Conservation (phyloP, 2,113 vertebrate genomes). For the Dipodomys merriami region DNA sequence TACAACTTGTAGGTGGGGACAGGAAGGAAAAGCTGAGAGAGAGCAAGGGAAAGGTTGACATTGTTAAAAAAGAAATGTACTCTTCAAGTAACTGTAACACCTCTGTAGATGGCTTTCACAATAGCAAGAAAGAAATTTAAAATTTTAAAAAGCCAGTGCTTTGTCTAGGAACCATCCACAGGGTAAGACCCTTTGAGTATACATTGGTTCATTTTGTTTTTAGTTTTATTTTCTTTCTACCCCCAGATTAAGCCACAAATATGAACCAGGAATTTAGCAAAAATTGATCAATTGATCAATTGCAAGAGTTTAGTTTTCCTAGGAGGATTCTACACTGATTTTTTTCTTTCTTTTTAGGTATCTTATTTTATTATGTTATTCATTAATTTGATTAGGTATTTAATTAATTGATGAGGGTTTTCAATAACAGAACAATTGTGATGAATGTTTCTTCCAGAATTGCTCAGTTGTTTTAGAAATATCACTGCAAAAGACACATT, state of each 20-base stretch:
- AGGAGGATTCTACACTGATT: not conserved
- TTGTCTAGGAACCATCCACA: not conserved
- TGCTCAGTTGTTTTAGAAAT: slow-evolving; percentile 1
- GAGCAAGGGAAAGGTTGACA: no score
- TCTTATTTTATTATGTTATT: slow-evolving; percentile 1
- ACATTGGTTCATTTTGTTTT: not conserved
- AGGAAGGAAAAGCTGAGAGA: no score
- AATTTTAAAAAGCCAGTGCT: not conserved
- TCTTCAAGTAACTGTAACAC: no score
- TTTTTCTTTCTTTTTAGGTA: not conserved
- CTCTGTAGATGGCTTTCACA: no score
- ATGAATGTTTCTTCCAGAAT: not conserved
- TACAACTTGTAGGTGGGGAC: no score
- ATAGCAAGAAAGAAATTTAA: no score
- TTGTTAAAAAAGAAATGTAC: no score
- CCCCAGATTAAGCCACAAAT: not conserved
- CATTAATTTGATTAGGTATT: no score
- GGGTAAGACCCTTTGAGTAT: not conserved
- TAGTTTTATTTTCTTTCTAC: not conserved
- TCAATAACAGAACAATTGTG: not conserved
- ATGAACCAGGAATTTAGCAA: not conserved
- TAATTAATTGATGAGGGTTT: no score
- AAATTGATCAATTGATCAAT: not conserved
- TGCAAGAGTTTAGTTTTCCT: slow-evolving; percentile 20
- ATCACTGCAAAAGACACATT: not conserved